phyloP scores from a whole-genome alignment of 2,888 invertebrate genomes.

The Oscheius sp. region DNA sequence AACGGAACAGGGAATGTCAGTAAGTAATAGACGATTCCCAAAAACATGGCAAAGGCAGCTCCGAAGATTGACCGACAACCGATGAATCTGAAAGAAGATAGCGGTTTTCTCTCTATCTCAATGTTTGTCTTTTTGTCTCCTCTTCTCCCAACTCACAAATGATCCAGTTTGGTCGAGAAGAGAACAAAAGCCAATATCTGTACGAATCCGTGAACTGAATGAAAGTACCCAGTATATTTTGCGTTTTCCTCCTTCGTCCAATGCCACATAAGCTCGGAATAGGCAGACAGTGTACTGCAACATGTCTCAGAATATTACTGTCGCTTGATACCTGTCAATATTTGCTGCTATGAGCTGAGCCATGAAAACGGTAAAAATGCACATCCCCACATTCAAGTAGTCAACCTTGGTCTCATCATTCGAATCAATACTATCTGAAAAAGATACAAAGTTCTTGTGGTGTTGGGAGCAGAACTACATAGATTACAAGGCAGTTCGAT shows the following conservation, averaged over 20 bases:
- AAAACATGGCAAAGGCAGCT: background rate
- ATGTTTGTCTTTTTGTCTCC: too few species aligned
- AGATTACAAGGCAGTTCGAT: too few species aligned
- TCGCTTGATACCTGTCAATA: constrained; percentile 7
- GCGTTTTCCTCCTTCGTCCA: constrained; percentile 17
- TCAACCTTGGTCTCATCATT: background rate
- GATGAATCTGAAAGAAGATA: too few species aligned
- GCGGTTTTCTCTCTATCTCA: too few species aligned
- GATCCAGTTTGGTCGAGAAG: background rate
- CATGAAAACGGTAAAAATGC: constrained; percentile 1
- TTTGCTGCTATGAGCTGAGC: constrained; percentile 17
- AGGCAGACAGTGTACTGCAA: constrained; percentile 18
- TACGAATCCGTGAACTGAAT: constrained; percentile 1
- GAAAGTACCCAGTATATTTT: constrained; percentile 14
- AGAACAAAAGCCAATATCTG: constrained; percentile 2
- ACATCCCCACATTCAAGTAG: background rate
- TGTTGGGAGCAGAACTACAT: too few species aligned
- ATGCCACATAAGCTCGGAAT: constrained; percentile 19
- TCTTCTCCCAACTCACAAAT: background rate
- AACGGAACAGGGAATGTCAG: background rate
- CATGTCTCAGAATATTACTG: background rate
- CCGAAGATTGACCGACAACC: background rate
- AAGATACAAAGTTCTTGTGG: too few species aligned
- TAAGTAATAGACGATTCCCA: background rate
- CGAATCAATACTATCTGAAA: too few species aligned